Evolutionary conservation across 1,140 invertebrate species (phyloP).

Genomic region (Lepidurus arcticus): DNA sequence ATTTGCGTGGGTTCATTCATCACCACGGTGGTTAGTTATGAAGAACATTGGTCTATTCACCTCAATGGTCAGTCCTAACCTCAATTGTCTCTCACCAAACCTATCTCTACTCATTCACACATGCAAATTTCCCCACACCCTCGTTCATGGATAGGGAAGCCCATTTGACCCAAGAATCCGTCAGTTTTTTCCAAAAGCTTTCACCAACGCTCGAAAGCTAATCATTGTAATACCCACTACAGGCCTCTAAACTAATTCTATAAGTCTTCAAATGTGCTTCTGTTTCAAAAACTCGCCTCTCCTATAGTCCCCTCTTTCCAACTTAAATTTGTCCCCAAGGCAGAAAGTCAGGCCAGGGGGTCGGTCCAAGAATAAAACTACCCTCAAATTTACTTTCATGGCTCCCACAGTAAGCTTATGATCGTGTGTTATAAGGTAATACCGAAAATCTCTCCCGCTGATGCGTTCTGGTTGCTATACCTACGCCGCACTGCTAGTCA

Average conservation of each 20-base stretch:
- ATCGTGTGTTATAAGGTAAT: background rate
- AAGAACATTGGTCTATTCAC: background rate
- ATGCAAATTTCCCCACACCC: too few relatives aligned
- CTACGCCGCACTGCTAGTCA: background rate
- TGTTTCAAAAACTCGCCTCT: background rate
- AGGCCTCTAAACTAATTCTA: too few relatives aligned
- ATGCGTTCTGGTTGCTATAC: background rate
- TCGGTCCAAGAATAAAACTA: background rate
- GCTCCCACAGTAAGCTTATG: background rate
- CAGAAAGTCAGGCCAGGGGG: background rate
- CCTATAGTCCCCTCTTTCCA: background rate
- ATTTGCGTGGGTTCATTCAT: background rate
- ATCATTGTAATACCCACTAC: too few relatives aligned
- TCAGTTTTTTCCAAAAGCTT: too few relatives aligned
- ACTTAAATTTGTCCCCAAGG: background rate
- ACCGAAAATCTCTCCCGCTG: background rate
- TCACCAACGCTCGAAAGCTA: too few relatives aligned
- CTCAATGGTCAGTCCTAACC: too few relatives aligned
- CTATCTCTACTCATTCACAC: too few relatives aligned
- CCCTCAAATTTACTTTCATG: background rate
- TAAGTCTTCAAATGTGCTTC: background rate
- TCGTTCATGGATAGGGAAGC: too few relatives aligned
- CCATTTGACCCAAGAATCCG: too few relatives aligned
- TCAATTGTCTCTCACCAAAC: too few relatives aligned
- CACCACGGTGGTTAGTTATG: background rate